These are phyloP conservation scores for Diogma glabrata DNA, from an alignment of 2,888 invertebrate species.

Conservation along the genomic window DNA sequence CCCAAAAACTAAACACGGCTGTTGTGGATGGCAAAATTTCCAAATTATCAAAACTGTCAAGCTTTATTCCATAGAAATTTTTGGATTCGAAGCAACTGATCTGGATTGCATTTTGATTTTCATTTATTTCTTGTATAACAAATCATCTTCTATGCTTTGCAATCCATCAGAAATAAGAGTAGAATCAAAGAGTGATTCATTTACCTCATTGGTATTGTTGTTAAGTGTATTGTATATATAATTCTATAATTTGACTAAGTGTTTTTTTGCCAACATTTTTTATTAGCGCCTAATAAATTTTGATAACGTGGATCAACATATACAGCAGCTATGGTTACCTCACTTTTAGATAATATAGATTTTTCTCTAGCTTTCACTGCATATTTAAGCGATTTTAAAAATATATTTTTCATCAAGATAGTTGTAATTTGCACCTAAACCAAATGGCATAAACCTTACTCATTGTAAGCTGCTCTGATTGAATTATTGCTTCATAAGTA, in stretches of 20 bases:
- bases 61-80: neutral
- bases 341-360: constrained; percentile 4
- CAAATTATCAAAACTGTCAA: neutral
- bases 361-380: constrained; percentile 4
- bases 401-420: neutral
- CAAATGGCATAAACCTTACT: constrained; percentile 9
- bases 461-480: constrained; percentile 8
- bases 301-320: too few relatives aligned
- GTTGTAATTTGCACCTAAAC: constrained; percentile 6
- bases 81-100: neutral
- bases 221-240: neutral
- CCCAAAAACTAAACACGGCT: neutral
- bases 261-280: constrained; percentile 5
- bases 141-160: neutral
- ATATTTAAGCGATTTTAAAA: constrained; percentile 8
- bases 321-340: constrained; percentile 5
- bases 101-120: neutral
- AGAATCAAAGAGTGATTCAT: neutral
- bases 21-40: neutral
- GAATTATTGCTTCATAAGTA: constrained; percentile 7
- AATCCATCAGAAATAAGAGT: neutral
- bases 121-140: neutral
- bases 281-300: too few relatives aligned
- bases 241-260: constrained; percentile 1
- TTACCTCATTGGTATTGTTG: neutral